Conservation (phyloP, 2,888 invertebrate genomes). For the Urechis unicinctus region DNA sequence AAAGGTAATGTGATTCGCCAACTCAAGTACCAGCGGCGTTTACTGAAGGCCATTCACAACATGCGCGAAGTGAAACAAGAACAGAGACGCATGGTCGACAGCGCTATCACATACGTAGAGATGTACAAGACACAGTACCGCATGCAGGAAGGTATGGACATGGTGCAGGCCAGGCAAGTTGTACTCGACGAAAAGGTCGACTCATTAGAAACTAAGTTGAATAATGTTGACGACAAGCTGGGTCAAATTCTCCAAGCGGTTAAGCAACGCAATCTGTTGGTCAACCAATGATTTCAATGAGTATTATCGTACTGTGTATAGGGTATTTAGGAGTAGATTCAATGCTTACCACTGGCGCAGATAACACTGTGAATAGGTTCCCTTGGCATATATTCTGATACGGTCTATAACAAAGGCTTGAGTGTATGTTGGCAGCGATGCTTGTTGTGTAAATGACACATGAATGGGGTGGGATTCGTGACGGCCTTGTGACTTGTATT, state of each 20-base stretch:
- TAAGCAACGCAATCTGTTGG: no score
- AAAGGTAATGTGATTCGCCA: slow-evolving; percentile 7
- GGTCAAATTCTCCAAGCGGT: not conserved
- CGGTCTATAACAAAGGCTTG: no score
- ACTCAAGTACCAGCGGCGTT: slow-evolving; percentile 34
- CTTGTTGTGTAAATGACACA: no score
- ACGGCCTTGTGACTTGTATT: no score
- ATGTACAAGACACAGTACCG: slow-evolving; percentile 15
- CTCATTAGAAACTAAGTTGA: not conserved
- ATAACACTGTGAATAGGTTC: no score
- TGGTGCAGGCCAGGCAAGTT: not conserved
- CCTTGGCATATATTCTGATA: not conserved
- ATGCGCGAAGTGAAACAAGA: slow-evolving; percentile 46
- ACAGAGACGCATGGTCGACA: slow-evolving; percentile 26
- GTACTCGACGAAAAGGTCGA: not conserved
- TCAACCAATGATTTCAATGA: no score
- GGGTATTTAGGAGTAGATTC: no score
- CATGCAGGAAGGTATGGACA: not conserved
- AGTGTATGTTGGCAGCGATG: no score
- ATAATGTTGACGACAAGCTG: not conserved
- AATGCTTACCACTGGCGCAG: no score
- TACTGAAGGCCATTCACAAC: slow-evolving; percentile 42
- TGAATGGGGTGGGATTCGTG: no score
- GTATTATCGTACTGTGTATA: no score
- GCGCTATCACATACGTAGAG: slow-evolving; percentile 21